Evolutionary conservation across 2,113 vertebrate species (phyloP).

Genomic region (Xenopus borealis): DNA sequence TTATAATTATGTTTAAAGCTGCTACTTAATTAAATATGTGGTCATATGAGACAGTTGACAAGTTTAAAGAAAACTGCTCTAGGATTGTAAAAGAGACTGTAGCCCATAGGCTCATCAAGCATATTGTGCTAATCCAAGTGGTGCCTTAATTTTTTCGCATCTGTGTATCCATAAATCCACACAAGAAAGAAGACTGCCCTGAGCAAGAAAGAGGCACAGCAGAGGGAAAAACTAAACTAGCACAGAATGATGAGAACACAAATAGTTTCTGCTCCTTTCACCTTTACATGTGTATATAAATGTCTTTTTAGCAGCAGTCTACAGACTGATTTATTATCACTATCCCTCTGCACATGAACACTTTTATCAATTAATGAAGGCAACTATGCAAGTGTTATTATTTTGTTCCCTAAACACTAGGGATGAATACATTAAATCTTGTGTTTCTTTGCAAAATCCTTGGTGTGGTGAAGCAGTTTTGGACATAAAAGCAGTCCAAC

Average conservation of each 20-base stretch:
- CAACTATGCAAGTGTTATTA: no score
- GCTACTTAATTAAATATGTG: no score
- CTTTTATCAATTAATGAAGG: no score
- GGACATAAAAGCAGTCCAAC: no score
- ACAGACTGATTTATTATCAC: not conserved
- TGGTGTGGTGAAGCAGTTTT: no score
- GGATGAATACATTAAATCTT: no score
- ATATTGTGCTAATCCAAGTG: not conserved
- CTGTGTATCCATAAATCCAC: not conserved
- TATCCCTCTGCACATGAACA: no score
- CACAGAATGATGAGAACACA: not conserved
- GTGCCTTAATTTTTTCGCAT: not conserved
- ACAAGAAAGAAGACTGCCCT: not conserved
- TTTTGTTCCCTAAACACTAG: no score
- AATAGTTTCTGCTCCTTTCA: not conserved
- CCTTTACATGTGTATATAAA: not conserved
- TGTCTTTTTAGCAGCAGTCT: not conserved
- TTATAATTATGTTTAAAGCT: not conserved
- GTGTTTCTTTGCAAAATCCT: no score
- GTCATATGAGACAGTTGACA: not conserved
- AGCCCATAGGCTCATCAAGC: not conserved
- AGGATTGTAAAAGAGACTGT: not conserved
- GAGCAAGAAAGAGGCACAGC: not conserved
- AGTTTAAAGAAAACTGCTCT: not conserved
- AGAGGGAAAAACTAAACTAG: no score